Evolutionary conservation across 2,113 vertebrate species (phyloP).

Genomic region (Phrynocephalus versicolor): DNA sequence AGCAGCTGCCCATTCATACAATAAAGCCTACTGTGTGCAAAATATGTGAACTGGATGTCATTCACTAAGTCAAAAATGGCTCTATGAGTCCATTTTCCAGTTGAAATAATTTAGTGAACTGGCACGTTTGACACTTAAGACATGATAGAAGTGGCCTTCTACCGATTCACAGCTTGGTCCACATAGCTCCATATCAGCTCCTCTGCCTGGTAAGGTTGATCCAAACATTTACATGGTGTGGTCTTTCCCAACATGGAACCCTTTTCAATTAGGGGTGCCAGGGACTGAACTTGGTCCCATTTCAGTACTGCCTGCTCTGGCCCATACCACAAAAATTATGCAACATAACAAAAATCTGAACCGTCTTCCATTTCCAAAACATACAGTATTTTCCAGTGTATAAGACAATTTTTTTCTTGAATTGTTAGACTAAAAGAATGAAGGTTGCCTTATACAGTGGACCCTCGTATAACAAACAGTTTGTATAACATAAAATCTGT

Average conservation of each 20-base stretch:
- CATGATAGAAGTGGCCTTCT: neutral
- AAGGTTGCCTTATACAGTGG: too few relatives aligned
- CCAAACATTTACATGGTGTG: neutral
- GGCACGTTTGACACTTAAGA: too few relatives aligned
- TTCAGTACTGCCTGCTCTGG: neutral
- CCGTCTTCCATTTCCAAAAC: too few relatives aligned
- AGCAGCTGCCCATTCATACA: too few relatives aligned
- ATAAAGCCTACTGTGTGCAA: too few relatives aligned
- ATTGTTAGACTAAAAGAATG: too few relatives aligned
- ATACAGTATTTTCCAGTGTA: too few relatives aligned
- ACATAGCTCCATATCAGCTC: neutral
- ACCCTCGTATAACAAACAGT: too few relatives aligned
- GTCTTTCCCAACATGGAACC: neutral
- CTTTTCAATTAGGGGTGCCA: neutral
- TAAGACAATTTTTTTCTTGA: too few relatives aligned
- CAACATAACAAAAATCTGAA: slow-evolving; percentile 3
- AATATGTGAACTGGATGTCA: too few relatives aligned
- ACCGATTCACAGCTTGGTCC: neutral
- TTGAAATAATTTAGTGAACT: neutral
- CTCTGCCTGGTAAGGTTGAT: neutral
- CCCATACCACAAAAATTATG: slow-evolving; percentile 41
- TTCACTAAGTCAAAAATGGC: neutral
- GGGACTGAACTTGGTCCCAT: neutral
- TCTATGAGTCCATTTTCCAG: neutral
- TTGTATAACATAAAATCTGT: too few relatives aligned